These are phyloP conservation scores for Trachymyrmex septentrionalis DNA, from an alignment of 1,140 invertebrate genomes.

Conservation along the genomic window DNA sequence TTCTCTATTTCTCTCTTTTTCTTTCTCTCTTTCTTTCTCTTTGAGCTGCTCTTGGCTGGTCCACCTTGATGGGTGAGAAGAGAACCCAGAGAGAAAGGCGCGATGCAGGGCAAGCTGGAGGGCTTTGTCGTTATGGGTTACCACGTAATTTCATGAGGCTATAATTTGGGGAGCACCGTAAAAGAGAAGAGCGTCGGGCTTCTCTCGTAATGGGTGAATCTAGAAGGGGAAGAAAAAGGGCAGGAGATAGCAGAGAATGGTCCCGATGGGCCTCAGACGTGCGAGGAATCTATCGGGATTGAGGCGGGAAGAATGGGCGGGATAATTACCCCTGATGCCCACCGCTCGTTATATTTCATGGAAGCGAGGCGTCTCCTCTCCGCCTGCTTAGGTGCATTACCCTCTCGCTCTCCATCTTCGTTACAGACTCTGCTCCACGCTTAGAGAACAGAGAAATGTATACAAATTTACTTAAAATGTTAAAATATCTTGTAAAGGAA, in stretches of 20 bases:
- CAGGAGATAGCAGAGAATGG: slow-evolving; percentile 50
- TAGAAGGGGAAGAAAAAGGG: slow-evolving; percentile 63
- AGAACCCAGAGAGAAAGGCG: neutral
- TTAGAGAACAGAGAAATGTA: neutral
- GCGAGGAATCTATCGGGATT: slow-evolving; percentile 59
- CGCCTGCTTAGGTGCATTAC: slow-evolving; percentile 63
- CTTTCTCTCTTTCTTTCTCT: slow-evolving; percentile 27
- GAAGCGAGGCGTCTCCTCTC: slow-evolving; percentile 55
- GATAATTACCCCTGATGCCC: slow-evolving; percentile 85
- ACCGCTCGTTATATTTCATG: slow-evolving; percentile 84
- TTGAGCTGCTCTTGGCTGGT: slow-evolving; percentile 30
- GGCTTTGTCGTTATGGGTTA: slow-evolving; percentile 80
- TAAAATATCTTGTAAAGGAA: neutral
- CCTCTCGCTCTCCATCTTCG: slow-evolving; percentile 26
- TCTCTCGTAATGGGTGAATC: slow-evolving; percentile 78
- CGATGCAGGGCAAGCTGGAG: slow-evolving; percentile 19
- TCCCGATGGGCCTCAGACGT: slow-evolving; percentile 19
- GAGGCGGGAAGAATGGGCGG: slow-evolving; percentile 86
- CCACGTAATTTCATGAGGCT: slow-evolving; percentile 85
- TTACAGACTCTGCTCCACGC: neutral
- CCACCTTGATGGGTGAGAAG: slow-evolving; percentile 60
- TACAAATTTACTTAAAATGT: neutral
- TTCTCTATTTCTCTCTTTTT: neutral
- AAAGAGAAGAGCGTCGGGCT: slow-evolving; percentile 74
- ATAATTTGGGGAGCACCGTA: slow-evolving; percentile 82